These are phyloP conservation scores for Apoda limacodes DNA, from an alignment of 2,888 invertebrate species.

Conservation along the genomic window DNA sequence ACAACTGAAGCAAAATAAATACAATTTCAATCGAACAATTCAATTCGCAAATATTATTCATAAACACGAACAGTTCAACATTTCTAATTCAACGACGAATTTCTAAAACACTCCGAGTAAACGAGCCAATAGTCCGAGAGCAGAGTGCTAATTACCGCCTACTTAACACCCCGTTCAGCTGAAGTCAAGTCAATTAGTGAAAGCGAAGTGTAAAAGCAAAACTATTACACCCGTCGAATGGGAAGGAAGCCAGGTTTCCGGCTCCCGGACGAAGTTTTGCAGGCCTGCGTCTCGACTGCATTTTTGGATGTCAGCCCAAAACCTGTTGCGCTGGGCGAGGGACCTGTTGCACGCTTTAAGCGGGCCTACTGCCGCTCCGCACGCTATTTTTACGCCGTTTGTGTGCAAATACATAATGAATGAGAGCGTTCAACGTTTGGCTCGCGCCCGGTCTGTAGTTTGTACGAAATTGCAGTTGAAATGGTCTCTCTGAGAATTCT, in stretches of 20 bases:
- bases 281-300: constrained; percentile 44
- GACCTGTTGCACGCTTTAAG: constrained; percentile 52
- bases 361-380: constrained; percentile 31
- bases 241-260: constrained; percentile 40
- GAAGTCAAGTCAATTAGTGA: constrained; percentile 20
- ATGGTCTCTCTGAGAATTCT: not conserved
- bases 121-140: not conserved
- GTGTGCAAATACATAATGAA: constrained; percentile 64
- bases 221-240: constrained; percentile 24
- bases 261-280: constrained; percentile 34
- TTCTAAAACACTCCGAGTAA: not conserved
- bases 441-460: constrained; percentile 46
- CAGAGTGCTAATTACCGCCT: constrained; percentile 18
- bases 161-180: constrained; percentile 22
- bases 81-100: constrained; percentile 14
- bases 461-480: constrained; percentile 30
- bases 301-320: constrained; percentile 67
- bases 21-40: constrained; percentile 25
- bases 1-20: constrained; percentile 24
- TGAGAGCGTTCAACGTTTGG: constrained; percentile 47
- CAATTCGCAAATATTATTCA: constrained; percentile 28
- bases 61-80: constrained; percentile 24
- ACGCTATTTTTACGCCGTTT: constrained; percentile 49
- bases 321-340: constrained; percentile 59
- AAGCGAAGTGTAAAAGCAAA: constrained; percentile 22